Percentiles rank a stretch among this genome's conserved stretches.
Evolutionary conservation across 2,888 invertebrate genomes (phyloP).

Genomic region (Agrenia bidenticulata): DNA sequence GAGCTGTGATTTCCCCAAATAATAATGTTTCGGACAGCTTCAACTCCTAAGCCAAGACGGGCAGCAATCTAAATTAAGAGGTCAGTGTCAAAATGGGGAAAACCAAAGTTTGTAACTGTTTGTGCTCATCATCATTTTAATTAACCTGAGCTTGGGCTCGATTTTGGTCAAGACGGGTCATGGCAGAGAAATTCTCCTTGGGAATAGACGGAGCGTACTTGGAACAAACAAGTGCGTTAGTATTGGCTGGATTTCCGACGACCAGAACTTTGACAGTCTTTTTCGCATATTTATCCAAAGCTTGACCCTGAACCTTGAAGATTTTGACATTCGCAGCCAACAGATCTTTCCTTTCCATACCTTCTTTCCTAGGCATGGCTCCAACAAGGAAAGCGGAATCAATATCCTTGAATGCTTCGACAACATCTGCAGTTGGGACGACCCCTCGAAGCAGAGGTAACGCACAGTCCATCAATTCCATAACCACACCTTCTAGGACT

Average conservation of each 20-base stretch:
- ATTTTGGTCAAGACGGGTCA: conserved; percentile 98
- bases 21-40: conserved; percentile 81
- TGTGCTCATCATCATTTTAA: background rate
- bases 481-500: conserved; percentile 95
- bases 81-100: background rate
- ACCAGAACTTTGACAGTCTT: conserved; percentile 94
- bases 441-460: conserved; percentile 77
- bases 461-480: conserved; percentile 96
- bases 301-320: conserved; percentile 76
- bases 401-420: conserved; percentile 91
- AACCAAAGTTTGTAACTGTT: too few species aligned
- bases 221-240: conserved; percentile 93
- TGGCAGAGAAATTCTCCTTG: conserved; percentile 91
- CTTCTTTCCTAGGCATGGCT: conserved; percentile 94
- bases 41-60: conserved; percentile 62
- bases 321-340: conserved; percentile 97
- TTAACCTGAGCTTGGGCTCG: conserved; percentile 81
- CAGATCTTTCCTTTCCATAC: conserved; percentile 98
- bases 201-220: conserved; percentile 96
- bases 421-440: conserved; percentile 60
- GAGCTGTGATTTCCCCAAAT: conserved; percentile 99
- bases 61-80: conserved; percentile 57
- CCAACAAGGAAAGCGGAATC: conserved; percentile 96
- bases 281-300: conserved; percentile 83
- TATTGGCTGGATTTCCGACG: conserved; percentile 99